Evolutionary conservation across 2,888 invertebrate species (phyloP).

Genomic region (Emesis russula): DNA sequence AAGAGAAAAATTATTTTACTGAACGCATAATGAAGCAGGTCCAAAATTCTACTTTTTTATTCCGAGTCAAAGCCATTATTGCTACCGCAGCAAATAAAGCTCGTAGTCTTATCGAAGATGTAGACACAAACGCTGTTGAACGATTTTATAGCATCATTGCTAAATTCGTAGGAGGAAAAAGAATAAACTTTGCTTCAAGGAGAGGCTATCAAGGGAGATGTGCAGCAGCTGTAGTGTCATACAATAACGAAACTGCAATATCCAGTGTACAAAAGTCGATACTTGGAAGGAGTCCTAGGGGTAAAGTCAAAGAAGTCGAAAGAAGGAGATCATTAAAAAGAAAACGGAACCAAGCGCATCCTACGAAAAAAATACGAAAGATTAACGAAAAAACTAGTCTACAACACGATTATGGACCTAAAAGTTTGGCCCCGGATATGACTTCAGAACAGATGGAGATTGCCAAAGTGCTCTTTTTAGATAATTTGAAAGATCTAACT

Average conservation of each 20-base stretch:
- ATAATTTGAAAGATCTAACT: not conserved
- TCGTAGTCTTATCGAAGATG: no score
- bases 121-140: not conserved
- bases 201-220: slow-evolving; percentile 37
- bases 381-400: not conserved
- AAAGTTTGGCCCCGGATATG: not conserved
- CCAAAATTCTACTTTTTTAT: no score
- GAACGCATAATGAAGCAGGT: no score
- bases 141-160: slow-evolving; percentile 11
- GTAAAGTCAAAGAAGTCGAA: slow-evolving; percentile 19
- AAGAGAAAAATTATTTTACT: no score
- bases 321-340: not conserved
- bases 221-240: slow-evolving; percentile 45
- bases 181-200: slow-evolving; percentile 37
- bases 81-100: no score
- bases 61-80: no score
- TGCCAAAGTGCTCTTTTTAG: not conserved
- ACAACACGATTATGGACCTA: not conserved
- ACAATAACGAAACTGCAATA: slow-evolving; percentile 41
- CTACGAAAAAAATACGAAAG: not conserved
- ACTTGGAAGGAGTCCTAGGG: slow-evolving; percentile 10
- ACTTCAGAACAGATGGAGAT: not conserved
- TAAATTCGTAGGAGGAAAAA: slow-evolving; percentile 53
- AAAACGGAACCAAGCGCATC: not conserved
- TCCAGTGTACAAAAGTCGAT: slow-evolving; percentile 31